Conservation (phyloP, 2,888 invertebrate genomes). For the Nematopogon swammerdamellus region DNA sequence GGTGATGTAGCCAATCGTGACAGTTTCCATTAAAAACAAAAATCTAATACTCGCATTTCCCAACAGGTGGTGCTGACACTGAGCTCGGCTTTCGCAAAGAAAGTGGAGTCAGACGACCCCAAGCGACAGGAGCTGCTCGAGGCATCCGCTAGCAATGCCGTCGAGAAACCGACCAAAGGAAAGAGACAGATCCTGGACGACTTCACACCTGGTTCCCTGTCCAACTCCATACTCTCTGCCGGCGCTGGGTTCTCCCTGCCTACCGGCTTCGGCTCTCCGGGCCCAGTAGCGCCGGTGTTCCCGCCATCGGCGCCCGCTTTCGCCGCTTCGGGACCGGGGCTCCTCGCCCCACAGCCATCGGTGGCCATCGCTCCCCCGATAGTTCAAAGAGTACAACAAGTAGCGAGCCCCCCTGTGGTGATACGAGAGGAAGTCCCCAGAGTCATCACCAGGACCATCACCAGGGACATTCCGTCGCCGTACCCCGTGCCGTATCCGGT, state of each 20-base stretch:
- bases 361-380: slow-evolving; percentile 1
- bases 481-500: slow-evolving; percentile 15
- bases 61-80: slow-evolving; percentile 34
- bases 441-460: slow-evolving; percentile 43
- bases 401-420: slow-evolving; percentile 26
- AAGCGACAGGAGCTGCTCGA: slow-evolving; percentile 34
- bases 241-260: neutral
- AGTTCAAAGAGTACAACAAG: slow-evolving; percentile 5
- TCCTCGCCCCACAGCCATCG: slow-evolving; percentile 19
- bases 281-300: neutral
- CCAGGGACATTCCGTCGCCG: slow-evolving; percentile 24
- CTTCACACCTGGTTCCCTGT: neutral
- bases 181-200: slow-evolving; percentile 27
- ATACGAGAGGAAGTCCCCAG: slow-evolving; percentile 43
- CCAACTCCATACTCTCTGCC: neutral
- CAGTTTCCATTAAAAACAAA: no score
- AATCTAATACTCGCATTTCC: no score
- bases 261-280: no score
- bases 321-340: slow-evolving; percentile 16
- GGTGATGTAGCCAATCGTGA: no score
- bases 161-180: slow-evolving; percentile 27
- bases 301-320: neutral
- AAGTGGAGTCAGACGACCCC: slow-evolving; percentile 26
- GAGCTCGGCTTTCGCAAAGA: slow-evolving; percentile 32
- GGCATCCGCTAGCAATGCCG: slow-evolving; percentile 34